phyloP scores from a whole-genome alignment of 1,140 invertebrate genomes.

The Vanessa tameamea region DNA sequence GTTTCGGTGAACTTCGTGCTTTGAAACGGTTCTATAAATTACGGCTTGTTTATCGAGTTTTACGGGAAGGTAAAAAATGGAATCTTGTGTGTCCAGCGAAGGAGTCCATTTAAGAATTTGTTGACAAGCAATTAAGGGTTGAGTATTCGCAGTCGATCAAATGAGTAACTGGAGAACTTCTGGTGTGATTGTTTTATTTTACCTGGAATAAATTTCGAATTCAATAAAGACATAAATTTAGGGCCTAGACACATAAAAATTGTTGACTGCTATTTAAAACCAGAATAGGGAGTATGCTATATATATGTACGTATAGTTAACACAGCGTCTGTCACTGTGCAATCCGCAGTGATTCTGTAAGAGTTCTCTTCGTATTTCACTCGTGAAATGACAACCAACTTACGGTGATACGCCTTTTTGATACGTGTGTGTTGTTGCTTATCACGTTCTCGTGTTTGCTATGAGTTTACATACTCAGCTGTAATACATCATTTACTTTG shows the following conservation, averaged over 20 bases:
- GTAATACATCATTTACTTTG: no score
- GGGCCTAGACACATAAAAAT: background rate
- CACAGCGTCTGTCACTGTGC: no score
- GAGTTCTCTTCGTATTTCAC: no score
- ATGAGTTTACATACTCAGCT: no score
- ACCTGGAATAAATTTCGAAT: constrained; percentile 3
- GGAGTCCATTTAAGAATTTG: constrained; percentile 69
- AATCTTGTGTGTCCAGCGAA: constrained; percentile 56
- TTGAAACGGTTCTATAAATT: constrained; percentile 49
- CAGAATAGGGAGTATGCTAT: background rate
- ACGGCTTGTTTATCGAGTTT: constrained; percentile 67
- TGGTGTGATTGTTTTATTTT: constrained; percentile 26
- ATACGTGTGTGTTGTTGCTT: no score
- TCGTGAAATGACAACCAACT: no score
- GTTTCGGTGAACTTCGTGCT: constrained; percentile 17
- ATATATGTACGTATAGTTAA: no score
- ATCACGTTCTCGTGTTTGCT: no score
- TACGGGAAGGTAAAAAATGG: constrained; percentile 59
- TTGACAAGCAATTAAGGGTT: constrained; percentile 72
- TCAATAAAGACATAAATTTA: constrained; percentile 7
- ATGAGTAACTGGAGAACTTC: constrained; percentile 43
- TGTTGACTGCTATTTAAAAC: background rate
- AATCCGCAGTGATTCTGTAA: no score
- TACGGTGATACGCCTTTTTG: no score
- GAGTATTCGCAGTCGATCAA: constrained; percentile 45